Conservation (phyloP, 2,888 invertebrate species). For the Pilophorus perplexus region DNA sequence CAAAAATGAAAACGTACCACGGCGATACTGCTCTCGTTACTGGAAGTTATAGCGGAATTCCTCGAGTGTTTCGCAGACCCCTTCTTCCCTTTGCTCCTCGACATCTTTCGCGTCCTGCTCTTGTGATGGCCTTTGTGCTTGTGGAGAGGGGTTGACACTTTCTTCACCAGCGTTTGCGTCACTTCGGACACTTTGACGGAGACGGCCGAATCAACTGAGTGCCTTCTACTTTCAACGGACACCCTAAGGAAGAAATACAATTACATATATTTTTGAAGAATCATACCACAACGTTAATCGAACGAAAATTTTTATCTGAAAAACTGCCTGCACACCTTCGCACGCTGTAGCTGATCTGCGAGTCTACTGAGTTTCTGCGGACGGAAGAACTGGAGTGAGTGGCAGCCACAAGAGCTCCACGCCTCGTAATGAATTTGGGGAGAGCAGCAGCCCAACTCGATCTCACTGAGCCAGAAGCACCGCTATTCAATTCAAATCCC, state of each 20-base stretch:
- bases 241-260: constrained; percentile 56
- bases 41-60: constrained; percentile 31
- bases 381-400: constrained; percentile 59
- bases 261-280: background rate
- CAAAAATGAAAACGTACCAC: constrained; percentile 9
- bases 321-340: constrained; percentile 48
- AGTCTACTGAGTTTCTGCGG: constrained; percentile 60
- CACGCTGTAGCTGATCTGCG: constrained; percentile 54
- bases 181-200: constrained; percentile 81
- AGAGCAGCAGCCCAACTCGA: constrained; percentile 90
- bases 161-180: constrained; percentile 60
- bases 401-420: constrained; percentile 74
- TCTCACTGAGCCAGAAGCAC: constrained; percentile 75
- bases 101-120: constrained; percentile 26
- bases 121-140: constrained; percentile 39
- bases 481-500: constrained; percentile 69
- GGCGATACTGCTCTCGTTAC: constrained; percentile 35
- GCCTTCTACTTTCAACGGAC: constrained; percentile 80
- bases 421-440: constrained; percentile 77
- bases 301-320: background rate
- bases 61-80: constrained; percentile 13
- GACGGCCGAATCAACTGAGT: constrained; percentile 83
- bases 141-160: constrained; percentile 43
- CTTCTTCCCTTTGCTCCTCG: constrained; percentile 25
- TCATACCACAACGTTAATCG: too few species aligned